These are phyloP conservation scores for Falco berigora DNA, from an alignment of 2,797 vertebrate species.

Conservation along the genomic window DNA sequence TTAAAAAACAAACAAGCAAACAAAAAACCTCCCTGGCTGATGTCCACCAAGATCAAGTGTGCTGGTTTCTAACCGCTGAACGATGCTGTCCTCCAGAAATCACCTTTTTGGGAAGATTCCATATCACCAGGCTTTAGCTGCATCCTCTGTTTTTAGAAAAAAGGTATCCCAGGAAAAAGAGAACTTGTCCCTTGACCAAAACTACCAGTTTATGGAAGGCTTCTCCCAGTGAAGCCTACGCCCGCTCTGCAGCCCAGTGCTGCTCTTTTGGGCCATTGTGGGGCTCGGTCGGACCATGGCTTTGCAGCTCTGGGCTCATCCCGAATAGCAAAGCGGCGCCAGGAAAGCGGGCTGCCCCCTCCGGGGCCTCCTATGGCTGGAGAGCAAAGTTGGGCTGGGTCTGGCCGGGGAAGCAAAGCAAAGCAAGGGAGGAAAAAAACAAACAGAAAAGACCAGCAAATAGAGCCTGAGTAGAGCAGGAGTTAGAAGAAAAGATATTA, in stretches of 20 bases:
- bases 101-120: neutral
- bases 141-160: neutral
- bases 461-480: neutral
- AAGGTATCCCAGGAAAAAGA: neutral
- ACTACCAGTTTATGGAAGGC: neutral
- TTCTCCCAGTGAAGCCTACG: neutral
- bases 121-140: neutral
- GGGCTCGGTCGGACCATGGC: rapidly evolving
- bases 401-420: neutral
- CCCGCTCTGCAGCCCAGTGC: neutral
- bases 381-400: neutral
- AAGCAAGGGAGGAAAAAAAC: neutral
- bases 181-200: neutral
- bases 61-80: neutral
- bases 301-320: neutral
- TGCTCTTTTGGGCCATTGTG: rapidly evolving
- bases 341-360: neutral
- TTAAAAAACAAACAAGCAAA: constrained; percentile 45
- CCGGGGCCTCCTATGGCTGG: neutral
- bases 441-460: neutral
- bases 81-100: neutral
- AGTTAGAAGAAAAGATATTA: neutral
- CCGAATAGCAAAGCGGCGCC: neutral
- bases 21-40: neutral
- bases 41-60: constrained; percentile 29